Evolutionary conservation across 2,888 invertebrate genomes (phyloP).

Genomic region (Branchellion lobata): DNA sequence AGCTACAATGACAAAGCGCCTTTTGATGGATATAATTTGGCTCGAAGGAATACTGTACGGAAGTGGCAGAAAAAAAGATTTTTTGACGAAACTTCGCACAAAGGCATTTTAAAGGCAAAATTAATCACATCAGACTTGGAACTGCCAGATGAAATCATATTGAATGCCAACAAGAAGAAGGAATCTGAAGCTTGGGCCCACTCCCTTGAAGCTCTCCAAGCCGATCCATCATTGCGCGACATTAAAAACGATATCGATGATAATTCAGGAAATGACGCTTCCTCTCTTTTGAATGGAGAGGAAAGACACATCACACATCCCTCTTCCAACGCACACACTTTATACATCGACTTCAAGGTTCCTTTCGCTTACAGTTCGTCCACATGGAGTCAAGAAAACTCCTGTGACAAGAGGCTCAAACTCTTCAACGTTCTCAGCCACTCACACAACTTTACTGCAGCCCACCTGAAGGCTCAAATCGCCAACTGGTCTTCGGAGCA

Average conservation of each 20-base stretch:
- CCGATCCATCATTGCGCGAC: too few relatives aligned
- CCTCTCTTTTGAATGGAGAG: background rate
- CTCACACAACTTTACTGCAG: conserved; percentile 4
- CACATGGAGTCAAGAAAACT: conserved; percentile 47
- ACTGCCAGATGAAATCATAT: background rate
- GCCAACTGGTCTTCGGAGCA: background rate
- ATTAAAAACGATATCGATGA: too few relatives aligned
- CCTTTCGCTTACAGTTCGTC: conserved; percentile 55
- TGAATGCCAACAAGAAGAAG: background rate
- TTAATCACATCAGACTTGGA: background rate
- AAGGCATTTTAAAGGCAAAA: background rate
- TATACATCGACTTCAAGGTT: conserved; percentile 54
- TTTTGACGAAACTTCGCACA: background rate
- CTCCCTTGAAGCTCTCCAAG: background rate
- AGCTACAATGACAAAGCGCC: background rate
- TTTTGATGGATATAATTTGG: background rate
- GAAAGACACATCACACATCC: background rate
- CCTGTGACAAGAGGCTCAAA: conserved; percentile 49
- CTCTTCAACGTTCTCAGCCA: conserved; percentile 14
- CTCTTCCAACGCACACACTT: conserved; percentile 47
- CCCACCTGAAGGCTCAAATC: background rate
- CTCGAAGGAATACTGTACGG: too few relatives aligned
- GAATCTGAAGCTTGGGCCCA: background rate
- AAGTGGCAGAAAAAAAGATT: background rate
- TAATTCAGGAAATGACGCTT: too few relatives aligned